Conservation (phyloP, 2,113 vertebrate species). For the Vidua chalybeata region DNA sequence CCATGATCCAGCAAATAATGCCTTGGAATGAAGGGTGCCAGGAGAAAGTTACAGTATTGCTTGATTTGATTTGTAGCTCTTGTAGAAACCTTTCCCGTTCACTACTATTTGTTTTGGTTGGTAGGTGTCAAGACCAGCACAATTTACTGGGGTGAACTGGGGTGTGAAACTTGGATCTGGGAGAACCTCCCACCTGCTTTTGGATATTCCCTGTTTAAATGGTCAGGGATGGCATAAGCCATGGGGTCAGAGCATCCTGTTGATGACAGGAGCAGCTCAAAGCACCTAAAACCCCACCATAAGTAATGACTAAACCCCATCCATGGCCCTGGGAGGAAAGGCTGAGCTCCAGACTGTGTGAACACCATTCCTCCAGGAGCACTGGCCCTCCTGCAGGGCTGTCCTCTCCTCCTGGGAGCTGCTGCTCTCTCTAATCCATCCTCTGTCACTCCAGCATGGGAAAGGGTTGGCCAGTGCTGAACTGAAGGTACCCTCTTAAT, state of each 20-base stretch:
- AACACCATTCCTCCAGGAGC: neutral
- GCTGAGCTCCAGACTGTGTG: neutral
- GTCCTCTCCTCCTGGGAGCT: neutral
- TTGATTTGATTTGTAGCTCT: neutral
- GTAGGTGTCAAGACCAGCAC: neutral
- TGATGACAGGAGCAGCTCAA: neutral
- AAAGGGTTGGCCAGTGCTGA: neutral
- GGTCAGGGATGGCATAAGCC: neutral
- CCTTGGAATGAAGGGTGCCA: neutral
- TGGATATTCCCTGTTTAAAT: neutral
- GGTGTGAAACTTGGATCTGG: neutral
- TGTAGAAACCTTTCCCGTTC: neutral
- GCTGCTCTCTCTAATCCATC: neutral
- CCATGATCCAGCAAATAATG: neutral
- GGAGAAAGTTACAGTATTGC: neutral
- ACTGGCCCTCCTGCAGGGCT: neutral
- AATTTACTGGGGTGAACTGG: neutral
- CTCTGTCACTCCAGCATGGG: neutral
- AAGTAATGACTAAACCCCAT: neutral
- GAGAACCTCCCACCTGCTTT: neutral
- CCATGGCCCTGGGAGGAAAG: neutral
- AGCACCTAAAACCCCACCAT: neutral
- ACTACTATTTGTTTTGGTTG: neutral
- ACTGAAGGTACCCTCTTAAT: conserved; percentile 35
- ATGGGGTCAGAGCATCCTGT: neutral